These are phyloP conservation scores for Lordiphosa stackelbergi DNA, from an alignment of 1,140 invertebrate species.

Conservation along the genomic window DNA sequence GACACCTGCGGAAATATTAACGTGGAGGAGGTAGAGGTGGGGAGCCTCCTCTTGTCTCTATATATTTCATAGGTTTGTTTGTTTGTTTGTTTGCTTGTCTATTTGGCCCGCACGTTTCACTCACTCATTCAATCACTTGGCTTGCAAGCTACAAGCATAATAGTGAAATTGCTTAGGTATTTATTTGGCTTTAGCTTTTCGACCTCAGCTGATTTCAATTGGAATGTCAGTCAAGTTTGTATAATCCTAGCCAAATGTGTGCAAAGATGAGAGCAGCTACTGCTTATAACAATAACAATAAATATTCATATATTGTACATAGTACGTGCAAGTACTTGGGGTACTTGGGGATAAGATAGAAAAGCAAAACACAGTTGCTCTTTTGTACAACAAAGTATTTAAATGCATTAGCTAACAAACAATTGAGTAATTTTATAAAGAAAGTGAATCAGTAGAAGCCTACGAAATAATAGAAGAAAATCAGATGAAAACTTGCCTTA, in stretches of 20 bases:
- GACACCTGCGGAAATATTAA: conserved; percentile 72
- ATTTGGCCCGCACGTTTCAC: conserved; percentile 32
- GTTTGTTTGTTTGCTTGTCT: conserved; percentile 33
- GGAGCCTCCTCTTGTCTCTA: conserved; percentile 37
- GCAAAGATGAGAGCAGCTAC: conserved; percentile 6
- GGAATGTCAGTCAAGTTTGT: conserved; percentile 27
- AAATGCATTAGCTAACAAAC: too few species aligned
- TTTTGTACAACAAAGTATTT: background rate
- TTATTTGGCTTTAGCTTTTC: conserved; percentile 8
- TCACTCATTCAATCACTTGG: conserved; percentile 26
- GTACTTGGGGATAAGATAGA: background rate
- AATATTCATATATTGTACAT: background rate
- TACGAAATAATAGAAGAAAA: too few species aligned
- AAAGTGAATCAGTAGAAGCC: too few species aligned
- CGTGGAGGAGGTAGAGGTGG: conserved; percentile 33
- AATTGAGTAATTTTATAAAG: too few species aligned
- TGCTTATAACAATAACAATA: conserved; percentile 9
- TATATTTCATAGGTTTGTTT: conserved; percentile 20
- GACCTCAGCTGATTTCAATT: conserved; percentile 23
- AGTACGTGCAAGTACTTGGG: too few species aligned
- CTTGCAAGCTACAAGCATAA: conserved; percentile 7
- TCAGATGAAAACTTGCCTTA: too few species aligned
- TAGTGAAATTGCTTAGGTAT: conserved; percentile 18
- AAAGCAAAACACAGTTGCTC: background rate
- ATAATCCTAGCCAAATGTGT: conserved; percentile 3